Conservation (phyloP, 2,797 vertebrate genomes). For the Thalassophryne amazonica region DNA sequence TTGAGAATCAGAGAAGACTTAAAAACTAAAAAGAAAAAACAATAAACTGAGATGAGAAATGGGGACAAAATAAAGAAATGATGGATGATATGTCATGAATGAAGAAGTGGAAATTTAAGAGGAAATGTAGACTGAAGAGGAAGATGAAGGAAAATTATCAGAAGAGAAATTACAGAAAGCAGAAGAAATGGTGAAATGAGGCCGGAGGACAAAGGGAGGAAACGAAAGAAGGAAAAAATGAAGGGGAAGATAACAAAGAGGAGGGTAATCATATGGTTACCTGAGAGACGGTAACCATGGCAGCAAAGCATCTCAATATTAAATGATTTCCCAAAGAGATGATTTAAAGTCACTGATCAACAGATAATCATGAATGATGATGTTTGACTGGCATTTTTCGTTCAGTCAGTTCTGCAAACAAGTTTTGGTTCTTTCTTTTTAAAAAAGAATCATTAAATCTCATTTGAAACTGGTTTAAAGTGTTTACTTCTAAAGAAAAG, state of each 20-base stretch:
- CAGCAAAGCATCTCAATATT: conserved; percentile 19
- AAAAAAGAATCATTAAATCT: too few species aligned
- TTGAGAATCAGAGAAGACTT: too few species aligned
- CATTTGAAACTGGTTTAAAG: too few species aligned
- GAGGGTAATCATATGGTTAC: conserved; percentile 22
- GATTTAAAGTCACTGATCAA: too few species aligned
- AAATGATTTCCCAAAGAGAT: too few species aligned
- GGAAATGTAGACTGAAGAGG: background rate
- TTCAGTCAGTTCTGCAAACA: too few species aligned
- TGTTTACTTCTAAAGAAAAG: too few species aligned
- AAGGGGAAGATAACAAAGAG: background rate
- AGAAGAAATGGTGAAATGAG: background rate
- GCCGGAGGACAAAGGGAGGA: background rate
- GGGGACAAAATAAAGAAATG: too few species aligned
- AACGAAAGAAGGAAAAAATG: background rate
- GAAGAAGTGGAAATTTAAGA: background rate
- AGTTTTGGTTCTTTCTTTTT: too few species aligned
- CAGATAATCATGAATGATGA: too few species aligned
- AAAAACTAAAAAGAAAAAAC: too few species aligned
- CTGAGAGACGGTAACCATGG: conserved; percentile 34
- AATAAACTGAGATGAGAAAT: background rate
- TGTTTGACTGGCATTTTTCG: too few species aligned
- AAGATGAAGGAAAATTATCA: background rate
- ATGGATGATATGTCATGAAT: accelerated
- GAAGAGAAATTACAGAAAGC: background rate